Evolutionary conservation across 2,797 vertebrate genomes (phyloP).

Genomic region (Leptatherina wallacei): DNA sequence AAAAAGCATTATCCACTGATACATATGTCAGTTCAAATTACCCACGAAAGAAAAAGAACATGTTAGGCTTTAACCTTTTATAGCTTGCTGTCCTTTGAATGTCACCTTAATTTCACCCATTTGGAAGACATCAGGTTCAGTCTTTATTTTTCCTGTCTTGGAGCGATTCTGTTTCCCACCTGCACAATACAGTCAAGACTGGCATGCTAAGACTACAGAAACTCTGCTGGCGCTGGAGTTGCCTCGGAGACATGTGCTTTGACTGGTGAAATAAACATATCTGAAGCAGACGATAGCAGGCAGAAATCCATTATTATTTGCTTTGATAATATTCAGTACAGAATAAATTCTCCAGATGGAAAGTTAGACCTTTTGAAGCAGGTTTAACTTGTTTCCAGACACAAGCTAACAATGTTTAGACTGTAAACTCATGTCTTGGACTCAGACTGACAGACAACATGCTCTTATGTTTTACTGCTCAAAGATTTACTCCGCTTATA

Average conservation of each 20-base stretch:
- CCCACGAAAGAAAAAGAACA: not conserved
- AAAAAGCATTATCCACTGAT: not conserved
- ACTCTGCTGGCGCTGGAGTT: slow-evolving; percentile 23
- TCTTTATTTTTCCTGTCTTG: not conserved
- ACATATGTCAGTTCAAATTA: not conserved
- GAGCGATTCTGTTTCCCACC: not conserved
- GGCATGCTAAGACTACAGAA: slow-evolving; percentile 4
- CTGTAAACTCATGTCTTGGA: not conserved
- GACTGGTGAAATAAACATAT: slow-evolving; percentile 40
- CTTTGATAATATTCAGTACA: slow-evolving; percentile 14
- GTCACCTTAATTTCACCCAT: not conserved
- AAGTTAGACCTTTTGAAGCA: slow-evolving; percentile 25
- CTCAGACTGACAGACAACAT: not conserved
- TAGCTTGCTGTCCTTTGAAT: slow-evolving; percentile 1
- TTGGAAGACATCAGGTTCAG: not conserved
- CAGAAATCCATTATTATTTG: slow-evolving; percentile 22
- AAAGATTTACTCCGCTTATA: slow-evolving; percentile 8
- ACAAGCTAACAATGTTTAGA: slow-evolving; percentile 14
- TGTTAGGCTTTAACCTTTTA: not conserved
- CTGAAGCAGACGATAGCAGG: slow-evolving; percentile 16
- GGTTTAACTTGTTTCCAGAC: slow-evolving; percentile 21
- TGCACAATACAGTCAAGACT: slow-evolving; percentile 2
- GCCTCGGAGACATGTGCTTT: slow-evolving; percentile 36
- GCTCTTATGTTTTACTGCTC: not conserved
- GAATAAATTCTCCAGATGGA: slow-evolving; percentile 21